These are phyloP conservation scores for Recurvirostra avosetta DNA, from an alignment of 2,113 vertebrate species.

Conservation along the genomic window DNA sequence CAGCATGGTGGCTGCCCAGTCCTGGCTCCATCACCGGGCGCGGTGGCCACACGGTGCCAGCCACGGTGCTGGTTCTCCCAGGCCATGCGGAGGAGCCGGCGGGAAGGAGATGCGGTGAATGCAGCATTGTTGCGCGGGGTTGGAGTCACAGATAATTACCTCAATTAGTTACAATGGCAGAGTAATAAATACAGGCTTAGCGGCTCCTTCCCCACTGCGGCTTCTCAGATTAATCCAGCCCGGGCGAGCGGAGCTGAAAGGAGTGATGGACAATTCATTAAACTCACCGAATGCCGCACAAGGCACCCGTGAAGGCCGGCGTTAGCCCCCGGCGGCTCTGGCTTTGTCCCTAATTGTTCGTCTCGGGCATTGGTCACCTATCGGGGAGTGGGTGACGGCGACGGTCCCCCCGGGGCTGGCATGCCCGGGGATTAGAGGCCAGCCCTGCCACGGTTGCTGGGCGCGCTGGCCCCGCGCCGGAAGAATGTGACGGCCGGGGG, in stretches of 20 bases:
- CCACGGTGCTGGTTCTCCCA: constrained; percentile 55
- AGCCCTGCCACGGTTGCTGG: constrained; percentile 82
- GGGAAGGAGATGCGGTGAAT: constrained; percentile 74
- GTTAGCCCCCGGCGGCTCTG: constrained; percentile 93
- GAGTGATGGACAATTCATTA: constrained; percentile 99
- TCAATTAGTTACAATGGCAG: constrained; percentile 99
- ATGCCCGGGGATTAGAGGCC: constrained; percentile 77
- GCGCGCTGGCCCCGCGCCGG: constrained; percentile 82
- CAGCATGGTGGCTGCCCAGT: accelerated
- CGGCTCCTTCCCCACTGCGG: constrained; percentile 99
- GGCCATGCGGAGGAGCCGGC: constrained; percentile 37
- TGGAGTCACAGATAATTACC: constrained; percentile 99
- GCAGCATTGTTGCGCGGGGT: constrained; percentile 91
- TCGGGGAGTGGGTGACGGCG: constrained; percentile 93
- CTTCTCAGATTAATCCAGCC: constrained; percentile 90
- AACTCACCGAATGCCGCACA: constrained; percentile 97
- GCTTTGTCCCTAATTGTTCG: constrained; percentile 89
- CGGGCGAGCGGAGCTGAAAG: constrained; percentile 90
- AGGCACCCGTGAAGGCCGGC: constrained; percentile 97
- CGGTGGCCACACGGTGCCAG: not conserved
- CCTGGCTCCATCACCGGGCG: not conserved
- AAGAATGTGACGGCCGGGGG: constrained; percentile 83
- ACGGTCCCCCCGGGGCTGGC: constrained; percentile 75
- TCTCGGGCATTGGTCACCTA: constrained; percentile 84
- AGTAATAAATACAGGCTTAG: constrained; percentile 99